A percentile compares a stretch with the other conserved stretches of the same genome.
phyloP scores from a whole-genome alignment of 2,113 vertebrate genomes.

The Argyrosomus japonicus region DNA sequence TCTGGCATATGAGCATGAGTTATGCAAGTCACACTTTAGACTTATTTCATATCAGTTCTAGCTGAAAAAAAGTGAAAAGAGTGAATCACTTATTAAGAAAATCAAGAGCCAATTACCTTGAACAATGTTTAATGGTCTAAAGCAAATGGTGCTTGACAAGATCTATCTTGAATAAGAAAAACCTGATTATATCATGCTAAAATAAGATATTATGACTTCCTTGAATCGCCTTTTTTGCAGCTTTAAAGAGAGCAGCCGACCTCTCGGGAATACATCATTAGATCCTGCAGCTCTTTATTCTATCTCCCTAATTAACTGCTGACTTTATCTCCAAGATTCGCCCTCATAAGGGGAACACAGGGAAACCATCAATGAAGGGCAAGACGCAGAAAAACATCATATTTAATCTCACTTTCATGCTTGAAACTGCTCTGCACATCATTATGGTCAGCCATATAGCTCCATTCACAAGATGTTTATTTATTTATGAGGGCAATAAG shows the following conservation, averaged over 20 bases:
- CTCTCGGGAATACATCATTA: conserved; percentile 11
- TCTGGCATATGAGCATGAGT: background rate
- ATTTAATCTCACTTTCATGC: background rate
- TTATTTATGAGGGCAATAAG: conserved; percentile 25
- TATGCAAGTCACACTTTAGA: background rate
- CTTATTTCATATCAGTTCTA: background rate
- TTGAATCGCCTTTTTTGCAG: background rate
- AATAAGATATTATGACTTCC: background rate
- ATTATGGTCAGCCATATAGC: background rate
- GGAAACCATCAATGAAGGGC: background rate
- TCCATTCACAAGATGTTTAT: conserved; percentile 4
- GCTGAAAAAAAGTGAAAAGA: background rate
- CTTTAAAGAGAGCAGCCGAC: background rate
- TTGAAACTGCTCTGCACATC: background rate
- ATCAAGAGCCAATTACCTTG: background rate
- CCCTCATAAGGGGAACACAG: background rate
- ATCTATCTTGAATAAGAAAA: background rate
- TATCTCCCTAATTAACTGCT: conserved; percentile 13
- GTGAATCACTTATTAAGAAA: background rate
- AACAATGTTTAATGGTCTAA: background rate
- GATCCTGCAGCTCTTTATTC: background rate
- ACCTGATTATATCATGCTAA: background rate
- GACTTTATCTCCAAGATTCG: background rate
- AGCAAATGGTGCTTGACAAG: background rate
- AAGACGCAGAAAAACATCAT: background rate